Base-by-base conservation (phyloP, 2,113 vertebrate genomes). In the Indicator indicator region DNA sequence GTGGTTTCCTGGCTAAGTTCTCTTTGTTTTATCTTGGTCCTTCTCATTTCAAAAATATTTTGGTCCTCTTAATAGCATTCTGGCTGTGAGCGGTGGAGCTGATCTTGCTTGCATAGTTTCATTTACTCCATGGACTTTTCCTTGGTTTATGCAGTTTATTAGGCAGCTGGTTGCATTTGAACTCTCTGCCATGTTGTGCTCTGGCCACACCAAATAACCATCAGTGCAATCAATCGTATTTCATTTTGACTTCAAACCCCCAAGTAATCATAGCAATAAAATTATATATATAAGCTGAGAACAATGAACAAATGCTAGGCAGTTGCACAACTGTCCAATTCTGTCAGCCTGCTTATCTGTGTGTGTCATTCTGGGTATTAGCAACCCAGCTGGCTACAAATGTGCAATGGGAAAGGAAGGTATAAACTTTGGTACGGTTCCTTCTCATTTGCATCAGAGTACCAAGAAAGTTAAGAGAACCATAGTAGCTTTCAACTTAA, bases 1-100 rank as follows among this genome's bases (percentile, higher is more conserved):
- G 82, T 72, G 54, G 73, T 78, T 97, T 95, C 73, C 91, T 88
- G 83, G 83, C 58, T 69, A 86, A 90, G 44, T 84, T 90, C 38
- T 75, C 90, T 84, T 92, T 90, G 36, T 68, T 95, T 94, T 83
- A 75, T 88, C 77, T 79, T 84, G 40, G 73, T 83, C 3, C 2
- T 58, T 87, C 89, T 75, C 62, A 69, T 95, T 90, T 95, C 33
- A 90, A 38, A 95, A 94, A 50, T 88, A 89, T 91, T 93, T 69
- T 81, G 38, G 68, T 83, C 48, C 36, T 58, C 75, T 72, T 58
- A 88, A 74, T 54, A 74, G 75, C 30, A 52, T 91, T 77, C 70
- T 62, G 62, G 28, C 79, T 90, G 54, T 24, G 54, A 90, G 5
- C 69, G 88, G 91, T 8, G 33, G 36, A 79, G 69, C 58, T 94